phyloP scores from a whole-genome alignment of 64 coral and sea anemone genomes.

The Actinia tenebrosa region DNA sequence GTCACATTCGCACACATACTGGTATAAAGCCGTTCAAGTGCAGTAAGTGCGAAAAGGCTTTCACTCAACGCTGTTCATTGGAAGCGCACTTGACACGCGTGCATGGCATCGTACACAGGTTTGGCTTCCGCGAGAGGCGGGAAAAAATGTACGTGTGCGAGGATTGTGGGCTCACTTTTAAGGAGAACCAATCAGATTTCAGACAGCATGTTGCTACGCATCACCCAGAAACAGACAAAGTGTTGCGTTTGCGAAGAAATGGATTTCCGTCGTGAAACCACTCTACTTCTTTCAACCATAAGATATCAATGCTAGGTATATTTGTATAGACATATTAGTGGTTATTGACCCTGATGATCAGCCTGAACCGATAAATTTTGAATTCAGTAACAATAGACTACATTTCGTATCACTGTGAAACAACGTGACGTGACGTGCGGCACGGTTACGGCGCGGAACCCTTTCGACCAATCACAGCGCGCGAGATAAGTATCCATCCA shows the following conservation, averaged over 20 bases:
- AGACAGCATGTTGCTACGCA: constrained; percentile 78
- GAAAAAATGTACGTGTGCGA: constrained; percentile 92
- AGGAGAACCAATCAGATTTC: constrained; percentile 83
- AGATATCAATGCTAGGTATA: no score
- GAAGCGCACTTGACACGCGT: constrained; percentile 89
- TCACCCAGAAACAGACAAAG: constrained; percentile 74
- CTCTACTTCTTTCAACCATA: no score
- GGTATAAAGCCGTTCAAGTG: constrained; percentile 98
- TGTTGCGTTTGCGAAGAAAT: constrained; percentile 42
- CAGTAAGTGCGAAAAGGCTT: constrained; percentile 88
- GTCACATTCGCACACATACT: constrained; percentile 97
- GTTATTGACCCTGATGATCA: no score
- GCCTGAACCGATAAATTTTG: no score
- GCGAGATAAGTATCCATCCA: no score
- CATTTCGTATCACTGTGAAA: no score
- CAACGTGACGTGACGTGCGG: no score
- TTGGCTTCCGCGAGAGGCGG: constrained; percentile 90
- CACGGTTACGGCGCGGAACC: no score
- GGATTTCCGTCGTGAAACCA: constrained; percentile 27
- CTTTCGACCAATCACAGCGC: no score
- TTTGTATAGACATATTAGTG: no score
- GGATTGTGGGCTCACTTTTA: constrained; percentile 83
- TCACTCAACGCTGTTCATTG: constrained; percentile 89
- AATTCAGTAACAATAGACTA: no score
- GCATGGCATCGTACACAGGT: constrained; percentile 81